These are phyloP conservation scores for Steatornis caripensis DNA, from an alignment of 2,113 vertebrate species.

Conservation along the genomic window DNA sequence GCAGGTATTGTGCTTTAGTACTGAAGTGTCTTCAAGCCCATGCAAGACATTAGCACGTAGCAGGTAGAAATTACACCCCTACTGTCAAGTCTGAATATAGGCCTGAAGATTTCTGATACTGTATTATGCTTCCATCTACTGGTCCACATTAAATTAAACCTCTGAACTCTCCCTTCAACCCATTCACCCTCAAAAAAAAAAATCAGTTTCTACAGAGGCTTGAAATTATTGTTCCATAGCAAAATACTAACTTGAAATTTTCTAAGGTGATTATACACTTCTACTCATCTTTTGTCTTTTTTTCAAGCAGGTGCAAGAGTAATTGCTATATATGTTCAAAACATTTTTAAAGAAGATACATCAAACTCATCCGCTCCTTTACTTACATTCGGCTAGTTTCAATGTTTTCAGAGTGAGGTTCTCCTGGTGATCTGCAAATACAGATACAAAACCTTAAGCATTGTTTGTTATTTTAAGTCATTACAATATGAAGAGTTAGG, in stretches of 20 bases:
- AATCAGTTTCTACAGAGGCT: not conserved
- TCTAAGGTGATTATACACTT: not conserved
- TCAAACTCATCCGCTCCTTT: not conserved
- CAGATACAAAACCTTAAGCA: conserved; percentile 46
- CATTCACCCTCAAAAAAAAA: not conserved
- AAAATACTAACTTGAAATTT: not conserved
- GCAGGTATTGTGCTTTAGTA: not conserved
- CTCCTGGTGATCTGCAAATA: conserved; percentile 84
- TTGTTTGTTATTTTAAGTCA: not conserved
- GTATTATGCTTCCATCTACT: conserved; percentile 55
- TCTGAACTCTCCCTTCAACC: not conserved
- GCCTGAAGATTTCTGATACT: not conserved
- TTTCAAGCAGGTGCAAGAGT: not conserved
- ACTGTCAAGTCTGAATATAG: not conserved
- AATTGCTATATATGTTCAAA: not conserved
- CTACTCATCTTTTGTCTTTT: not conserved
- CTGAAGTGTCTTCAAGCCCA: not conserved
- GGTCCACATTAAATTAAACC: not conserved
- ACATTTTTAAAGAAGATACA: not conserved
- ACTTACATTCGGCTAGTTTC: conserved; percentile 99
- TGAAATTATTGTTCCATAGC: not conserved
- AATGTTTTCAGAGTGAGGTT: conserved; percentile 82
- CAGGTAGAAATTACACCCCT: not conserved
- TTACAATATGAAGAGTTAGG: not conserved
- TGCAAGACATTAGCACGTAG: not conserved